Evolutionary conservation across 2,888 invertebrate species (phyloP), one percentile per base, ranked within the genome.

Genomic region (Brenthis daphne): DNA sequence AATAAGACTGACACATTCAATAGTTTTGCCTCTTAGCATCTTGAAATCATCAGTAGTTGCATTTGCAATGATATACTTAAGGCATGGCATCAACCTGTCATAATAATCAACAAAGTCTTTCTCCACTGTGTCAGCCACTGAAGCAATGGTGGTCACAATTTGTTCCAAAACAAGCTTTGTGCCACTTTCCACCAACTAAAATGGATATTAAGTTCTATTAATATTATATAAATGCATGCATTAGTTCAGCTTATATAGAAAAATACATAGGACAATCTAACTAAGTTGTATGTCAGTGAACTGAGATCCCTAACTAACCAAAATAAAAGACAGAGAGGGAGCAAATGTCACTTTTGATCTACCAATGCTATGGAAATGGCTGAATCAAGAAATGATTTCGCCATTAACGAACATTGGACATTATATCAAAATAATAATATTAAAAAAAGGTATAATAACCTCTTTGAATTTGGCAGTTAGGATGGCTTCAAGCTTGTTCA

Each of bases 1-100:
- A 85, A 99, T 99, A 69, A 99, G 94, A 83, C 99, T 99, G 75
- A 99, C 98, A 84, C 99, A 99, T 88, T 99, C 99, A 76, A 99
- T 99, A 2, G 99, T 98, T 92, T 99, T 99, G 70, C 99, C 99
- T 65, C 99, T 95, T 51, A 99, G 93, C 90, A 99, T 94, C 81
- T 98, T 96, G 74, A 98, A 93, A 80, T 99, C 98, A 43, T 96
- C 95, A 24, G 96, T 96, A 76, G 95, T 97, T 8, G 99, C 98
- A 86, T 99, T 98, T 80, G 98, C 96, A 78, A 99, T 98, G 71
- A 99, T 99, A 86, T 98, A 99, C 87, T 99, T 99, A 74, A 99
- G 94, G 82, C 97, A 98, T 0, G 99, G 99, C 95, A 98, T 96
- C 76, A 96, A 92, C 77, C 97, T 95, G 84, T 99, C 99, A 82